Base-by-base conservation (phyloP, 2,113 vertebrate species). In the Psilopsiagon aymara region DNA sequence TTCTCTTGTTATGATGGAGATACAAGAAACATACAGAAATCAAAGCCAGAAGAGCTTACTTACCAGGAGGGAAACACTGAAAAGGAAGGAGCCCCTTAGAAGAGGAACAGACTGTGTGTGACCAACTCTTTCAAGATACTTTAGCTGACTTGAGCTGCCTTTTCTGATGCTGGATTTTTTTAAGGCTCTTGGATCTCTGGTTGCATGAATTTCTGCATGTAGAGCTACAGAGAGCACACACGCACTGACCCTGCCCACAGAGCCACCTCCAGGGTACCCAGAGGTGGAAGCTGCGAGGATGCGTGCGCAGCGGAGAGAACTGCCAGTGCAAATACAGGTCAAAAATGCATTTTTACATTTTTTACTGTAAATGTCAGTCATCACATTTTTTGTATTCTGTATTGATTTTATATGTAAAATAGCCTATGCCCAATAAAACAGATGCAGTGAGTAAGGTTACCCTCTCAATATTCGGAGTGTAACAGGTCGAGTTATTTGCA, bases 391-490 rank as follows among this genome's bases (percentile, higher is more conserved):
- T 95, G 95, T 97, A 96, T 94, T 96, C 93, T 97, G 95, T 95
- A 96, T 95, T 95, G 94, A 94, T 97, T 97, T 97, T 97, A 44
- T 97, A 96, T 96, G 95, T 97, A 97, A 95, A 95, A 94, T 89
- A 97, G 95, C 66, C 84, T 84, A 75, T 96, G 91, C 93, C 91
- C 94, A 97, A 97, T 97, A 96, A 97, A 97, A 91, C 69, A 89
- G 89, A 94, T 59, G 86, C 91, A 94, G 93, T 94, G 89, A 79
- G 94, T 88, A 93, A 94, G 96, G 93, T 66, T 64, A 66, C 77
- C 73, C 86, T 92, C 69, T 94, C 55, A 74, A 84, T 94, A 33
- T 83, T 95, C 19, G 0, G 0, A 84, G 91, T 49, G 46, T 84
- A 71, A 91, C 43, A 82, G 49, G 37, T 75, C 33, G 16, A 78